Evolutionary conservation across 2,113 vertebrate genomes (phyloP).

Genomic region (Tachysurus vachellii): DNA sequence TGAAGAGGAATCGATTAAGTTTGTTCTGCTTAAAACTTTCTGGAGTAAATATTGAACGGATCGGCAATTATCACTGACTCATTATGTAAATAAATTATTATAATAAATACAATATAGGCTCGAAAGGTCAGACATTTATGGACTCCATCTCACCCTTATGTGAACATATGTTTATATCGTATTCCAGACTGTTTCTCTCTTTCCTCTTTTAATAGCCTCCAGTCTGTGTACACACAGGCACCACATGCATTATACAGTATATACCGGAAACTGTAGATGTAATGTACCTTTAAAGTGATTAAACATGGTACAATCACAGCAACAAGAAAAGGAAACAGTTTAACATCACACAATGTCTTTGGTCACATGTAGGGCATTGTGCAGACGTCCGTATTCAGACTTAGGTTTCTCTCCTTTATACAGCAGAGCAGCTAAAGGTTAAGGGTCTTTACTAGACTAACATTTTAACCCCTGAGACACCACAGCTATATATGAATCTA

Average conservation of each 20-base stretch:
- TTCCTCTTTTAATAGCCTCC: not conserved
- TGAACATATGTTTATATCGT: not conserved
- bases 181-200: too few species aligned
- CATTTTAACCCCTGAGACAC: too few species aligned
- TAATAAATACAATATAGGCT: not conserved
- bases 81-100: slow-evolving; percentile 34
- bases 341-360: too few species aligned
- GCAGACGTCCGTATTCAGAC: too few species aligned
- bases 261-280: not conserved
- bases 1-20: slow-evolving; percentile 60
- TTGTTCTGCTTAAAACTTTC: slow-evolving; percentile 55
- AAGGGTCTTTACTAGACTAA: too few species aligned
- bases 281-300: not conserved
- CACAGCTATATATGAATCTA: too few species aligned
- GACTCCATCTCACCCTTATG: not conserved
- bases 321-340: not conserved
- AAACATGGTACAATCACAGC: not conserved
- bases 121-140: not conserved
- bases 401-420: too few species aligned
- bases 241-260: too few species aligned
- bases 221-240: not conserved
- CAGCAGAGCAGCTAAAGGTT: too few species aligned
- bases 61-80: slow-evolving; percentile 46
- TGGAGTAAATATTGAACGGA: slow-evolving; percentile 64
- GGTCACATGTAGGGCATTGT: too few species aligned